Evolutionary conservation across 2,113 vertebrate genomes (phyloP).

Genomic region (Xyliphius kryptos): DNA sequence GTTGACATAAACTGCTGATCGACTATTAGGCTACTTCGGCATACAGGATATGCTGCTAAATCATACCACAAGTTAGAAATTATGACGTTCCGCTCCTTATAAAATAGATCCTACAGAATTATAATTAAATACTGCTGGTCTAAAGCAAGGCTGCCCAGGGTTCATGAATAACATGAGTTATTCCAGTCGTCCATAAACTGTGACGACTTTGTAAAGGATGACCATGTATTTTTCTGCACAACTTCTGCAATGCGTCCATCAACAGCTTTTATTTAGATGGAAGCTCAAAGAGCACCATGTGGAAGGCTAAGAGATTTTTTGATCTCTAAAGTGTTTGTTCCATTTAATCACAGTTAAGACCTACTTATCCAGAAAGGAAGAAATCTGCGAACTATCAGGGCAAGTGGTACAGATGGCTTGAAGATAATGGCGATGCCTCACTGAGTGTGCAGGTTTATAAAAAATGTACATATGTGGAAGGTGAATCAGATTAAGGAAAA

Average conservation of each 20-base stretch:
- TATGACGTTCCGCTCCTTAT: too few species aligned
- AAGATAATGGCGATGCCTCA: background rate
- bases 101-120: too few species aligned
- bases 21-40: too few species aligned
- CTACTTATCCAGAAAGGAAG: conserved; percentile 6
- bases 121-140: too few species aligned
- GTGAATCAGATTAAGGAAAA: background rate
- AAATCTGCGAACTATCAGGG: conserved; percentile 10
- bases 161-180: conserved; percentile 26
- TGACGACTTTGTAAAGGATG: conserved; percentile 20
- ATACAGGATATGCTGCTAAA: too few species aligned
- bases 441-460: conserved; percentile 5
- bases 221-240: conserved; percentile 18
- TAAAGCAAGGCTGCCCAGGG: conserved; percentile 1
- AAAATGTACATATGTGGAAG: background rate
- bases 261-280: conserved; percentile 3
- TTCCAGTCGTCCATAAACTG: conserved; percentile 27
- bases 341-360: conserved; percentile 19
- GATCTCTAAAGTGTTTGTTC: conserved; percentile 17
- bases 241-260: conserved; percentile 12
- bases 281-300: conserved; percentile 3
- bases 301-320: conserved; percentile 20
- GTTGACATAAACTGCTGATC: too few species aligned
- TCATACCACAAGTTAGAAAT: too few species aligned
- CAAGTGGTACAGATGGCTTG: conserved; percentile 9